phyloP scores from a whole-genome alignment of 92 coral and sea anemone genomes.

The Porites divaricata region DNA sequence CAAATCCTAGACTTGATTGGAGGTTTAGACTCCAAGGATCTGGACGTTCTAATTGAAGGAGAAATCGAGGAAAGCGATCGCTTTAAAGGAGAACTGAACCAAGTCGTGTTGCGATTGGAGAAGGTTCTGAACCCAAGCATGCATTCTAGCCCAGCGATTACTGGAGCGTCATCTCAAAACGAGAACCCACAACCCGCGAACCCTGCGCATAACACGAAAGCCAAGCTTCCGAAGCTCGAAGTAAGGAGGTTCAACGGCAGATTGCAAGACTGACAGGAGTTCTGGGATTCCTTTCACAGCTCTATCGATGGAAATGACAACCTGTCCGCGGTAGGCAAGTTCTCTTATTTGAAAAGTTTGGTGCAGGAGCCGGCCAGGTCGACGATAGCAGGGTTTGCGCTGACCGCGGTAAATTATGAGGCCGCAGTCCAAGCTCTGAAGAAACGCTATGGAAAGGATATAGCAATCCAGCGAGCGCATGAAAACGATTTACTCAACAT shows the following conservation, averaged over 20 bases:
- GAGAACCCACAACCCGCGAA: not conserved
- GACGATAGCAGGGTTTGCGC: constrained; percentile 62
- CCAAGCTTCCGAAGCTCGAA: constrained; percentile 27
- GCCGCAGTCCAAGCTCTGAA: constrained; percentile 2
- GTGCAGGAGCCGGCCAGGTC: constrained; percentile 57
- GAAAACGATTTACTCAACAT: constrained; percentile 45
- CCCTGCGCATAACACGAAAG: not conserved
- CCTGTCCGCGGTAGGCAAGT: constrained; percentile 53
- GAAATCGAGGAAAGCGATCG: constrained; percentile 51
- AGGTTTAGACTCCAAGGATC: not conserved
- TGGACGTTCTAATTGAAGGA: not conserved
- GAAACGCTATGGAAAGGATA: constrained; percentile 17
- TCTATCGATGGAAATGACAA: constrained; percentile 41
- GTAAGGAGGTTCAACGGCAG: constrained; percentile 48
- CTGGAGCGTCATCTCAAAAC: not conserved
- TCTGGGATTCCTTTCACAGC: constrained; percentile 71
- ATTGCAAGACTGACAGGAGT: constrained; percentile 70
- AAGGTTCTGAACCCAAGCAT: constrained; percentile 4
- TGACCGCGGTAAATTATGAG: constrained; percentile 53
- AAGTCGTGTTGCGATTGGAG: constrained; percentile 21
- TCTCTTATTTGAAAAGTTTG: constrained; percentile 45
- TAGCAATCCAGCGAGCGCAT: constrained; percentile 52
- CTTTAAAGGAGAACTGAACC: constrained; percentile 25
- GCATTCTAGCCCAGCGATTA: not conserved
- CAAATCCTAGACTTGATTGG: constrained; percentile 13